These are phyloP conservation scores for Pseudochromis fuscus DNA, from an alignment of 2,797 vertebrate genomes.

Conservation along the genomic window DNA sequence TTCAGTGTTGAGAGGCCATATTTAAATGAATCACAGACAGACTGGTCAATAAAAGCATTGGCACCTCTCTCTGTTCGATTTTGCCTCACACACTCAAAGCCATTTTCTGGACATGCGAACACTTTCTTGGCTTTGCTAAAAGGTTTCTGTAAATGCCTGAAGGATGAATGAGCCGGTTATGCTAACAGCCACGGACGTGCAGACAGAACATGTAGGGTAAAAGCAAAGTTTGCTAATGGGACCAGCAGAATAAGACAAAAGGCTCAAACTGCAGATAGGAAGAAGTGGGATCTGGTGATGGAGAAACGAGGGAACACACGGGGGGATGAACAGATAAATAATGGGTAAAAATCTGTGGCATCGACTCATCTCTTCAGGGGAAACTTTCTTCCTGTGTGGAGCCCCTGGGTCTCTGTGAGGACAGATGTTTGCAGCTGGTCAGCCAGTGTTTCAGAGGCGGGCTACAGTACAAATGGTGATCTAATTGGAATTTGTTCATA, in stretches of 20 bases:
- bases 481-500: constrained; percentile 72
- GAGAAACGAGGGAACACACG: not conserved
- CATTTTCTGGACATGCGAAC: not conserved
- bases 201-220: not conserved
- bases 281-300: not conserved
- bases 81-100: constrained; percentile 1
- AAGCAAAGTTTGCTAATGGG: not conserved
- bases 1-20: constrained; percentile 8
- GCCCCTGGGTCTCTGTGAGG: not conserved
- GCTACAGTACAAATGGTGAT: constrained; percentile 58
- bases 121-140: constrained; percentile 18
- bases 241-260: not conserved
- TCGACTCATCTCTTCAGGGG: not conserved
- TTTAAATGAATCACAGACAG: not conserved
- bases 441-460: constrained; percentile 13
- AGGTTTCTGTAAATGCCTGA: constrained; percentile 3
- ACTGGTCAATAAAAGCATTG: constrained; percentile 14
- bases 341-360: not conserved
- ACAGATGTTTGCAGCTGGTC: constrained; percentile 7
- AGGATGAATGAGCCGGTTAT: constrained; percentile 9
- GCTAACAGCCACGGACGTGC: not conserved
- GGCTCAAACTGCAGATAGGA: not conserved
- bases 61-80: not conserved
- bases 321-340: not conserved
- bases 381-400: not conserved